Evolutionary conservation across 37 sponge, comb jelly and placozoan genomes (phyloP), one percentile per base, ranked within the genome.

Genomic region (Spongilla lacustris): DNA sequence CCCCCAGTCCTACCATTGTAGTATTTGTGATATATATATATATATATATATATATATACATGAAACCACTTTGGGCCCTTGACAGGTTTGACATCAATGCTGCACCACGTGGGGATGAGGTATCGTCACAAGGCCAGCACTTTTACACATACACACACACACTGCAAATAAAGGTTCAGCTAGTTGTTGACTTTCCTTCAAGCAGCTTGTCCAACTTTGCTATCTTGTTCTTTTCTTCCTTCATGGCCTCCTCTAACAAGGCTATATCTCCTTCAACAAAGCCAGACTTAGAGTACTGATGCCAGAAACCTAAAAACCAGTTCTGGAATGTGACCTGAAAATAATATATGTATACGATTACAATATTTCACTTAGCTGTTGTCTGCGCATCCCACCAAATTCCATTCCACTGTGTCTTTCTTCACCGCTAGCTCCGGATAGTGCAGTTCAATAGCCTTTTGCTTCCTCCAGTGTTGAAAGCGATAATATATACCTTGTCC

Each of bases 401-500:
- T 81, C 89, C 89, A 81, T 46, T 88, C 8, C 22, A 1, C 66
- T 66, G 36, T 89, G 41, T 32, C 13, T 26, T 32, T 23, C 21
- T 38, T 70, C 30, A 76, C 71, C 0, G 12, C 46, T 29, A 93
- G 85, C 28, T 94, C 94, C 28, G 87, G 88, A 68, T 90, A 81
- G 76, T 90, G 66, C 36, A 90, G n/a, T 49, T 83, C 70, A 31
- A 94, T 77, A n/a, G 88, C 94, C 50, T 85, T 90, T 23, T 32
- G 66, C 36, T 41, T 79, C 41, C 94, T 90, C 94, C 94, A 94
- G 12, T 23, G 21, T 35, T 90, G 68, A 29, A 87, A 71, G 67
- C 38, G 36, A 32, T 71, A 27, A 68, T 84, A 94, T 46, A 22
- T 35, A 17, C 41, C 31, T 82, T 94, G 94, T 29, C 84, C 88